Base-by-base conservation (phyloP, 2,888 invertebrate genomes). In the Lacanobia oleracea region DNA sequence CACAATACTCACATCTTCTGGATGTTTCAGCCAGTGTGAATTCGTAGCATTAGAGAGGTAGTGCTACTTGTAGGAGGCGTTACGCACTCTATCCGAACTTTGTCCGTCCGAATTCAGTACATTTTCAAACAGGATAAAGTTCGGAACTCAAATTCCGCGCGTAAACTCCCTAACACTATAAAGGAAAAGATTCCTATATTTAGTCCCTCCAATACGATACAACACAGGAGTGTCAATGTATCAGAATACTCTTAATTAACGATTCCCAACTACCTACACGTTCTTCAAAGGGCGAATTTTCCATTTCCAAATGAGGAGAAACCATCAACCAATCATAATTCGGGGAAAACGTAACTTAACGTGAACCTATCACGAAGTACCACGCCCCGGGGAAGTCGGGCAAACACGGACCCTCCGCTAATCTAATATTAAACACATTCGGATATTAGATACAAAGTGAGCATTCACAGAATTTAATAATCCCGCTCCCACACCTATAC, bases 401-500 rank as follows among this genome's bases (percentile, higher is more conserved):
- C 86, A 82, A 82, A 88, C 86, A 86, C 88, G 90, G 89, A 86
- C 92, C 94, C 93, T 93, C 85, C 84, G 89, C 92, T 95, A 95
- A 95, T 96, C 95, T 94, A 96, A 96, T 96, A 96, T 95, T 96
- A 95, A 96, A 95, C 94, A 94, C 95, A 94, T 95, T 94, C 95
- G 92, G 93, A 95, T 95, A 96, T 95, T 96, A 95, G 94, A 95
- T 94, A 96, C 95, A 95, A 95, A 95, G 94, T 95, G 95, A 95
- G 91, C 95, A 96, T 95, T 95, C 95, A 94, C 94, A 93, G 94
- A 95, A 95, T 95, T 96, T 95, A 95, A 95, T 95, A 95, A 96
- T 94, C 94, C 90, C 87, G 86, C 93, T 90, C 93, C 92, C 93
- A 90, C 92, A 90, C 91, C 90, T 90, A 86, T 76, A 85, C 72